Conservation (phyloP, 1,140 invertebrate genomes). For the Drosophila takahashii region DNA sequence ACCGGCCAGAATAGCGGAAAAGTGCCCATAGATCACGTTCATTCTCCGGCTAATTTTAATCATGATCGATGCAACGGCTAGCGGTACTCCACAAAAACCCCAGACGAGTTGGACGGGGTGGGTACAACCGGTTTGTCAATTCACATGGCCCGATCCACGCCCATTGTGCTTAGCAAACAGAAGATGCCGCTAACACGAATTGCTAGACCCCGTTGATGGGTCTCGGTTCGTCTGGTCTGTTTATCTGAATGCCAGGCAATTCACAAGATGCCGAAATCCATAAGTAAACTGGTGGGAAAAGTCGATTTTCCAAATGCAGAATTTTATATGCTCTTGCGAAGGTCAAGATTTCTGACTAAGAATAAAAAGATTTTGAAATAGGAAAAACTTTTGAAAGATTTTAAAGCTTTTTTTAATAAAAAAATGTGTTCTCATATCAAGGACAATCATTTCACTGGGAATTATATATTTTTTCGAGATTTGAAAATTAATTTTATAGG, state of each 20-base stretch:
- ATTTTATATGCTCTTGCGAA: constrained; percentile 35
- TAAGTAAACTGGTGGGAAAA: constrained; percentile 24
- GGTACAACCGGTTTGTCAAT: constrained; percentile 58
- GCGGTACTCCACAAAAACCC: constrained; percentile 34
- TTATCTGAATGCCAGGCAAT: constrained; percentile 48
- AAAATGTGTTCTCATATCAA: background rate
- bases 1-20: constrained; percentile 20
- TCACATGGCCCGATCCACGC: constrained; percentile 51
- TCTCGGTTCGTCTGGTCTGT: constrained; percentile 4
- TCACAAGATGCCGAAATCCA: constrained; percentile 31
- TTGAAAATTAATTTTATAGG: background rate
- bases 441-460: background rate
- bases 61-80: constrained; percentile 69
- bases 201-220: constrained; percentile 2
- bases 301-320: constrained; percentile 16
- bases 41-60: constrained; percentile 58
- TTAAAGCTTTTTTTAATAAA: background rate
- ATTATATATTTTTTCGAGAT: background rate
- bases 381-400: constrained; percentile 2
- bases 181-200: constrained; percentile 30
- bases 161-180: constrained; percentile 48
- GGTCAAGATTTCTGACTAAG: constrained; percentile 18
- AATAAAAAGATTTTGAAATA: constrained; percentile 5
- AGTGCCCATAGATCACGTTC: constrained; percentile 43
- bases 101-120: constrained; percentile 6